Conservation (phyloP, 1,140 invertebrate genomes). For the Drosophila sulfurigaster region DNA sequence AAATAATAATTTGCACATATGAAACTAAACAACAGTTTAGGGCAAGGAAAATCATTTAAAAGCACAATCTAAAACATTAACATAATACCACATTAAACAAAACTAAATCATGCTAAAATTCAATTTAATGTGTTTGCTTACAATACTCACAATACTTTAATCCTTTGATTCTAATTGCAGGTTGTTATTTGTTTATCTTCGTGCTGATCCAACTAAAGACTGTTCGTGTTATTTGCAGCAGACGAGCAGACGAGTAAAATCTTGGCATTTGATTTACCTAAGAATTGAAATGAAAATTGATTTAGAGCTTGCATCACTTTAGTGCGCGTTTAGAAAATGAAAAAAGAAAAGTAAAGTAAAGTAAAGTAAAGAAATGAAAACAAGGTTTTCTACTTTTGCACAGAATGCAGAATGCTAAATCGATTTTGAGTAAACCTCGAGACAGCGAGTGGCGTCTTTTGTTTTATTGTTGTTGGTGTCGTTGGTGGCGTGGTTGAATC, state of each 20-base stretch:
- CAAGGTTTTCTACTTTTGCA: background rate
- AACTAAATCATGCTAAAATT: too few relatives aligned
- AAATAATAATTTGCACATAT: too few relatives aligned
- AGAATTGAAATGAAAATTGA: background rate
- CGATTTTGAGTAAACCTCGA: background rate
- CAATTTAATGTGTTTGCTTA: background rate
- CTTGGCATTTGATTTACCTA: too few relatives aligned
- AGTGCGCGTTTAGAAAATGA: background rate
- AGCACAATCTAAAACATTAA: too few relatives aligned
- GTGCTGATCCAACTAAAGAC: too few relatives aligned
- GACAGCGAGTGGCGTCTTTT: background rate
- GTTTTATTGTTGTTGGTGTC: background rate
- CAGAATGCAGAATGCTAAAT: background rate
- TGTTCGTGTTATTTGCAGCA: background rate
- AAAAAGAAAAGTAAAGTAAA: too few relatives aligned
- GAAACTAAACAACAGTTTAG: too few relatives aligned
- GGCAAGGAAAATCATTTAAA: too few relatives aligned
- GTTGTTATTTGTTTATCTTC: background rate
- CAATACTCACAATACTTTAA: background rate
- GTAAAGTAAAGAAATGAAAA: background rate
- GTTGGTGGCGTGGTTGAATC: background rate
- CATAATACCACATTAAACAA: too few relatives aligned
- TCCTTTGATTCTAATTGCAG: background rate
- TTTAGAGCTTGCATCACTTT: background rate
- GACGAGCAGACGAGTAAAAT: background rate